These are phyloP conservation scores for Hassar affinis DNA, from an alignment of 2,113 vertebrate genomes.

Conservation along the genomic window DNA sequence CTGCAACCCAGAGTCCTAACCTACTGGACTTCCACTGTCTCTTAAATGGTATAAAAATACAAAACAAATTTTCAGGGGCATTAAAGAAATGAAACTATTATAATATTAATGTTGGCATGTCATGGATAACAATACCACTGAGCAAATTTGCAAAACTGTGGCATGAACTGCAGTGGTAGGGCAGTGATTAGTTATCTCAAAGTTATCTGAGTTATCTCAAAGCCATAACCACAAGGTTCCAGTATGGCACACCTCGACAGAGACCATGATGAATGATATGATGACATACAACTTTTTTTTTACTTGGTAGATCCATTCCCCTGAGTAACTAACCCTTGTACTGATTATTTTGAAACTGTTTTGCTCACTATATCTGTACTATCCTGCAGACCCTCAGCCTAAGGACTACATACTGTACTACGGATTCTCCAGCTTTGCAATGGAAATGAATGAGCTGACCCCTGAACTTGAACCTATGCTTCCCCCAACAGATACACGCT, in stretches of 20 bases:
- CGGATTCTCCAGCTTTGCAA: conserved; percentile 91
- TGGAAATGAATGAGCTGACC: conserved; percentile 92
- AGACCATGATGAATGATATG: not conserved
- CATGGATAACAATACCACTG: not conserved
- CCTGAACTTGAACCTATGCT: conserved; percentile 74
- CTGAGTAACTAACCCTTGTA: not conserved
- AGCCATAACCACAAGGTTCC: not conserved
- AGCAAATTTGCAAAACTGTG: not conserved
- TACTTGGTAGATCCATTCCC: not conserved
- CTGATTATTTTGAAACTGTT: not conserved
- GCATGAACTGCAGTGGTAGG: not conserved
- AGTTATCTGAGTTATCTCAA: not conserved
- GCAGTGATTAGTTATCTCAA: not conserved
- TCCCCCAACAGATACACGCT: conserved; percentile 90
- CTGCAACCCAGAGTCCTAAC: too few species aligned
- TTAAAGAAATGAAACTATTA: not conserved
- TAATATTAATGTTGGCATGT: not conserved
- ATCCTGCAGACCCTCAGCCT: conserved; percentile 84
- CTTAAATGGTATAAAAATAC: not conserved
- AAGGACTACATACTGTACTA: conserved; percentile 87
- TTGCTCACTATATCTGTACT: conserved; percentile 30
- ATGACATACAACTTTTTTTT: not conserved
- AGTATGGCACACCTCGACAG: not conserved
- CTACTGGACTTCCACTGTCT: too few species aligned
- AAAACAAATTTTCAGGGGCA: not conserved